Conservation (phyloP, 2,113 vertebrate genomes). For the Chelonoidis abingdonii region DNA sequence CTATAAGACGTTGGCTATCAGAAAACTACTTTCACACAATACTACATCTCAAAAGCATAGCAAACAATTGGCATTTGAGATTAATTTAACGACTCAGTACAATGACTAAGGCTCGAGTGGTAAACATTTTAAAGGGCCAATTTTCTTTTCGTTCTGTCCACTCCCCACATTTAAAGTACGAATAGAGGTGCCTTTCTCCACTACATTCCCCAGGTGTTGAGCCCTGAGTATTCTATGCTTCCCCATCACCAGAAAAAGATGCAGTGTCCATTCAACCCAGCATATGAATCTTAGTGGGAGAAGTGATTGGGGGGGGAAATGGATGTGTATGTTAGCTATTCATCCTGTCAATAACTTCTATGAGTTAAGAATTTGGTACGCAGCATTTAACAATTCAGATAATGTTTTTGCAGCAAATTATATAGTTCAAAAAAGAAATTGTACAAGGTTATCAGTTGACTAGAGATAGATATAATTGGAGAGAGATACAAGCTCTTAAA, state of each 20-base stretch:
- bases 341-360: background rate
- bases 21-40: background rate
- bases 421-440: background rate
- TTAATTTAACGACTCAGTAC: background rate
- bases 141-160: no score
- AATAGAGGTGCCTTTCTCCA: background rate
- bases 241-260: background rate
- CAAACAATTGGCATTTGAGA: background rate
- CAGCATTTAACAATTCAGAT: background rate
- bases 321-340: background rate
- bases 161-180: background rate
- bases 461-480: accelerated
- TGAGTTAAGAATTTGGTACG: background rate
- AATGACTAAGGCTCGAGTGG: background rate
- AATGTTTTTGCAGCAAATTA: background rate
- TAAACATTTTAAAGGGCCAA: background rate
- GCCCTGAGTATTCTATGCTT: background rate
- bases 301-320: background rate
- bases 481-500: accelerated
- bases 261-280: background rate
- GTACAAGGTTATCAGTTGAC: background rate
- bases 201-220: background rate
- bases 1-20: background rate
- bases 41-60: background rate
- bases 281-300: background rate